These are phyloP conservation scores for Syrphus vitripennis DNA, from an alignment of 2,888 invertebrate genomes.

Conservation along the genomic window DNA sequence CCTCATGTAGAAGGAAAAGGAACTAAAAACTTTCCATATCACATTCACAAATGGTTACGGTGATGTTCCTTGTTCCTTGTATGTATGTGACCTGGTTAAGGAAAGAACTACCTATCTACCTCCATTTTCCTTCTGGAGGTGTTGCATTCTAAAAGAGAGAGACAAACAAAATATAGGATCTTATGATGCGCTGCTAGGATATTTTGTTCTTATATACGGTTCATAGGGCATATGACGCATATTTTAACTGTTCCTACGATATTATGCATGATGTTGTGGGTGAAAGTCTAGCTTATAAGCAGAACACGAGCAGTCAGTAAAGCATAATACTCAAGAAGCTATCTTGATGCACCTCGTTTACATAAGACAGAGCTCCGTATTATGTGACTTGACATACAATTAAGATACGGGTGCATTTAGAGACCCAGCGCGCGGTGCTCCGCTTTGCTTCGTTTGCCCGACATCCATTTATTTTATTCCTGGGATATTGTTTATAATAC, in stretches of 20 bases:
- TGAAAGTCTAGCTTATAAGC: conserved; percentile 20
- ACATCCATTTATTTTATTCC: conserved; percentile 65
- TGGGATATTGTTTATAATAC: conserved; percentile 13
- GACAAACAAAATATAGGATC: background rate
- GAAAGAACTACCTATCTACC: conserved; percentile 24
- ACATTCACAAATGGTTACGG: conserved; percentile 27
- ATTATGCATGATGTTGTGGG: background rate
- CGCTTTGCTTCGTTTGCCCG: conserved; percentile 30
- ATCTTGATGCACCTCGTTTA: conserved; percentile 68
- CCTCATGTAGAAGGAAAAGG: conserved; percentile 30
- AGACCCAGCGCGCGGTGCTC: conserved; percentile 11
- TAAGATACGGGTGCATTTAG: conserved; percentile 67
- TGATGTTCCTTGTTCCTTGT: background rate
- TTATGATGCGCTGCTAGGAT: conserved; percentile 6
- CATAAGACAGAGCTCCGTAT: conserved; percentile 31
- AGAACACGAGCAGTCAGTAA: conserved; percentile 61
- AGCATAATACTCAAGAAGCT: conserved; percentile 48
- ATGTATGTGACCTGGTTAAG: conserved; percentile 61
- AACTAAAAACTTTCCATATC: conserved; percentile 47
- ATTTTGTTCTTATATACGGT: conserved; percentile 48
- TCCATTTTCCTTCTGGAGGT: conserved; percentile 34
- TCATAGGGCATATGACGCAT: conserved; percentile 12
- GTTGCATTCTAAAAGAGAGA: conserved; percentile 28
- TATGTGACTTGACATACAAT: conserved; percentile 70
- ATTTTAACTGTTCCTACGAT: background rate